phyloP scores from a whole-genome alignment of 2,888 invertebrate species.

The Linnaemya tessellans region DNA sequence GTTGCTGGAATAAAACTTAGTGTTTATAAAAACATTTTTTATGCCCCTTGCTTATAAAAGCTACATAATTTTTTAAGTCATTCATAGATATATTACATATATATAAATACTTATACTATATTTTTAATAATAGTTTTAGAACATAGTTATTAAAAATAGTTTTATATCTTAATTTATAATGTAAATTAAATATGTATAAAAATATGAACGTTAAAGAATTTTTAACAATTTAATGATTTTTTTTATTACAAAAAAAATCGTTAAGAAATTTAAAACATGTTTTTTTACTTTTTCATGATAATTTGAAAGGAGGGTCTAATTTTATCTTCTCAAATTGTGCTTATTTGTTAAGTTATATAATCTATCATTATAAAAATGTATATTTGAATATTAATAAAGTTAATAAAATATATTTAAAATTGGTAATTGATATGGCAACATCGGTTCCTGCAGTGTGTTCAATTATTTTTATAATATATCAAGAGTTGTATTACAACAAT shows the following conservation, averaged over 20 bases:
- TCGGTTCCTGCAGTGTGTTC: constrained; percentile 54
- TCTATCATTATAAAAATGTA: constrained; percentile 35
- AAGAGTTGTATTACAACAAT: constrained; percentile 44
- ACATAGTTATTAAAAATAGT: constrained; percentile 36
- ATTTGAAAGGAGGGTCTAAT: constrained; percentile 35
- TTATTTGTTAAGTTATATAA: constrained; percentile 48
- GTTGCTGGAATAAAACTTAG: no score
- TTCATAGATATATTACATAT: no score
- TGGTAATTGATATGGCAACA: constrained; percentile 28
- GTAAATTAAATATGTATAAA: constrained; percentile 64
- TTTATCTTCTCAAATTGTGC: constrained; percentile 13
- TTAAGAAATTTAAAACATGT: constrained; percentile 36
- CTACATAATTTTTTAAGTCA: no score
- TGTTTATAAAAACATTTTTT: background rate
- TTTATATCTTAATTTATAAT: constrained; percentile 59
- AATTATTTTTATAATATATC: constrained; percentile 35
- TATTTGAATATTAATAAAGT: constrained; percentile 60
- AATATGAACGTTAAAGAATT: constrained; percentile 40
- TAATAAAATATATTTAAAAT: constrained; percentile 3
- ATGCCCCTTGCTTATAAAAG: no score
- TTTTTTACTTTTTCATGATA: constrained; percentile 28
- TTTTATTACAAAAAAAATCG: constrained; percentile 11
- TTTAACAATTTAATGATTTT: constrained; percentile 61
- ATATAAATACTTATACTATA: background rate
- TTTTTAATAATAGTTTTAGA: constrained; percentile 47